These are phyloP conservation scores for Meandrina meandrites DNA, from an alignment of 92 coral and sea anemone species.

Conservation along the genomic window DNA sequence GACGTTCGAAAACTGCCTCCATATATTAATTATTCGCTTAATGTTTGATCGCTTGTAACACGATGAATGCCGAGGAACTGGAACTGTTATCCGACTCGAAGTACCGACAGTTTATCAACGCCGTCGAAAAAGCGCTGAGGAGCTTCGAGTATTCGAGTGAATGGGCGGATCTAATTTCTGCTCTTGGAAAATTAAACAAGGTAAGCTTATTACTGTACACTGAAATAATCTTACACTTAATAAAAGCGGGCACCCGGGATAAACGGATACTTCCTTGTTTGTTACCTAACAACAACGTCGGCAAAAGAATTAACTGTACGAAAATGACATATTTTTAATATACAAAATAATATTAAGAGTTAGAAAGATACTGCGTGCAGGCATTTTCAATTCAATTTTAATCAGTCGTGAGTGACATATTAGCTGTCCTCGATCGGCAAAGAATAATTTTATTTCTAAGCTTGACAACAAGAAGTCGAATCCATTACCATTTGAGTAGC, in stretches of 20 bases:
- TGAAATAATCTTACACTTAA: not conserved
- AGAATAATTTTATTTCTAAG: too few species aligned
- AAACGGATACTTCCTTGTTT: not conserved
- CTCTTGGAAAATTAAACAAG: slow-evolving; percentile 97
- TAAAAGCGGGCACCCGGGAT: not conserved
- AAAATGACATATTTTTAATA: not conserved
- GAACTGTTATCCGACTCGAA: slow-evolving; percentile 93
- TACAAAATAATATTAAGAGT: too few species aligned
- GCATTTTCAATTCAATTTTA: too few species aligned
- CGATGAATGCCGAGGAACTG: slow-evolving; percentile 88
- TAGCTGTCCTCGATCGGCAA: too few species aligned
- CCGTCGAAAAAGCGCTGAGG: slow-evolving; percentile 93
- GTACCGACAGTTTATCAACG: slow-evolving; percentile 94
- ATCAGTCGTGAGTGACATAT: too few species aligned
- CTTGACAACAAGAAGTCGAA: not conserved
- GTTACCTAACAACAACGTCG: not conserved
- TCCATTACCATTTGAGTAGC: not conserved
- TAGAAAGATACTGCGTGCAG: not conserved
- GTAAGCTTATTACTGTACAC: slow-evolving; percentile 32
- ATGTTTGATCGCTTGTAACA: not conserved
- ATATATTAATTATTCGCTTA: not conserved
- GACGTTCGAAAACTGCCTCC: not conserved
- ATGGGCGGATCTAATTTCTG: slow-evolving; percentile 98
- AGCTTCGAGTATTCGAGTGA: slow-evolving; percentile 95
- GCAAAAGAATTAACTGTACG: not conserved